phyloP scores from a whole-genome alignment of 2,797 vertebrate genomes.

The Ceryle rudis region DNA sequence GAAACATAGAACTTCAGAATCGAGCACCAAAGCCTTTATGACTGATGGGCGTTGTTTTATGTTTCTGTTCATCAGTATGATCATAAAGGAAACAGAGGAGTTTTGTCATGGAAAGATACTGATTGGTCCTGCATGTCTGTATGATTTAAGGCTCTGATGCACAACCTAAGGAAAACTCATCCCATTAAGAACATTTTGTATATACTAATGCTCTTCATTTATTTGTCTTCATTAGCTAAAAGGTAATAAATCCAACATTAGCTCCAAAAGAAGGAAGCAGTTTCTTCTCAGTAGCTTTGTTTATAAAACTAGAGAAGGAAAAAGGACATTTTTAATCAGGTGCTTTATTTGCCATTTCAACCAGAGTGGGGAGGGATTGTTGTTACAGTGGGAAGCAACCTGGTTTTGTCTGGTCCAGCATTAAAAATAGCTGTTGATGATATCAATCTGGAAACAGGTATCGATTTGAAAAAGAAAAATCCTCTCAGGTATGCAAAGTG shows the following conservation, averaged over 20 bases:
- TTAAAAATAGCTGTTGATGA: background rate
- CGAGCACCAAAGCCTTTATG: background rate
- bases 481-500: background rate
- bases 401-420: background rate
- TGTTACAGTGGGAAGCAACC: conserved; percentile 8
- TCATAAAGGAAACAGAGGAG: background rate
- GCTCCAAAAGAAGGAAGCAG: conserved; percentile 51
- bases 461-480: background rate
- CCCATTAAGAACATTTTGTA: conserved; percentile 59
- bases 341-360: conserved; percentile 55
- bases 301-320: conserved; percentile 50
- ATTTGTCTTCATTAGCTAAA: conserved; percentile 73
- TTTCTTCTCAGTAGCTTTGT: conserved; percentile 56
- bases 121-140: background rate
- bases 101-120: background rate
- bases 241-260: conserved; percentile 18
- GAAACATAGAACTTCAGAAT: background rate
- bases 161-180: conserved; percentile 32
- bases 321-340: conserved; percentile 52
- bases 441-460: background rate
- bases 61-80: background rate
- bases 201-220: conserved; percentile 35
- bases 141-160: background rate
- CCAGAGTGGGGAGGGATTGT: background rate
- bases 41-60: background rate